Conservation (phyloP, 2,797 vertebrate species). For the Leucoraja ocellata region DNA sequence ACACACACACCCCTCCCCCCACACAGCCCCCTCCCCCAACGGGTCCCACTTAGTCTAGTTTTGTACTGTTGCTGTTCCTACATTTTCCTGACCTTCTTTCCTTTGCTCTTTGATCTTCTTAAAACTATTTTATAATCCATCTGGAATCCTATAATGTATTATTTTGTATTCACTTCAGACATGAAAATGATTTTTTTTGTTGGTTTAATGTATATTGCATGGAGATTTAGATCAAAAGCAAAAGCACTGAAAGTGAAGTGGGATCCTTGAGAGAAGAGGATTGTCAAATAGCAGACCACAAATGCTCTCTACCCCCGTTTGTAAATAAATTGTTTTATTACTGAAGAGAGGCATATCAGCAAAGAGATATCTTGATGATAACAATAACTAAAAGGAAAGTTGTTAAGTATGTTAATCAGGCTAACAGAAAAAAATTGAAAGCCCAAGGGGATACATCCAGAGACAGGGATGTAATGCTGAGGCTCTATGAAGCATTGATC, state of each 20-base stretch:
- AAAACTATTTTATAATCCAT: not conserved
- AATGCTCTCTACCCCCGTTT: not conserved
- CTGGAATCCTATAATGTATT: not conserved
- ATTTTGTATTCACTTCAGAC: not conserved
- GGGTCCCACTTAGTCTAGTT: too few relatives aligned
- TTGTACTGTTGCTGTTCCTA: not conserved
- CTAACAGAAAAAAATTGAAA: not conserved
- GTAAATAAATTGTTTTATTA: not conserved
- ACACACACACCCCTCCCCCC: too few relatives aligned
- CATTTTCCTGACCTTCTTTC: not conserved
- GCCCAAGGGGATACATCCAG: not conserved
- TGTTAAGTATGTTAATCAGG: not conserved
- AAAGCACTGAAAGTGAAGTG: not conserved
- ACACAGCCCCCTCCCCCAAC: too few relatives aligned
- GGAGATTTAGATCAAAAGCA: not conserved
- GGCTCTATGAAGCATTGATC: too few relatives aligned
- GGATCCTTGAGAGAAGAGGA: not conserved
- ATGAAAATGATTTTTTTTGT: not conserved
- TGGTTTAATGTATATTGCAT: too few relatives aligned
- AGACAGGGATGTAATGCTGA: too few relatives aligned
- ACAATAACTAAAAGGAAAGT: not conserved
- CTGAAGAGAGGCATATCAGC: not conserved
- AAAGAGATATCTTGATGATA: not conserved
- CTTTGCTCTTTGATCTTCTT: not conserved
- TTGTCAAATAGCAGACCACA: not conserved